A percentile compares a stretch with the other conserved stretches of the same genome.
phyloP scores from a whole-genome alignment of 1,140 invertebrate species.

The Xylocopa sonorina region DNA sequence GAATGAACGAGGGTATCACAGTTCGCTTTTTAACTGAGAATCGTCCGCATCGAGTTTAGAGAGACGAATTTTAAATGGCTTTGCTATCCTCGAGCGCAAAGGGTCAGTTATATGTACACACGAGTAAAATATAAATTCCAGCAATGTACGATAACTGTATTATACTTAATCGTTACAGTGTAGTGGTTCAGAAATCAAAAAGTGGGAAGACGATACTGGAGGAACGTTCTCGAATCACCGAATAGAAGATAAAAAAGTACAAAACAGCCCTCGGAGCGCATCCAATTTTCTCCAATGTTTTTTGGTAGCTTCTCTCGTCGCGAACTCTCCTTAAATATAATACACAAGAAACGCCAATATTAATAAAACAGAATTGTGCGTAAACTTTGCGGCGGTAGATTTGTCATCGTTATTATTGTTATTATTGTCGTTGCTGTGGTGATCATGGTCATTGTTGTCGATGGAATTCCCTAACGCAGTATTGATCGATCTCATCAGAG shows the following conservation, averaged over 20 bases:
- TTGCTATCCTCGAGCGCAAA: too few species aligned
- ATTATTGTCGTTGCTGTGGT: neutral
- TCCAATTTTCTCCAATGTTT: neutral
- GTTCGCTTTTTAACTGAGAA: too few species aligned
- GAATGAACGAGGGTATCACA: too few species aligned
- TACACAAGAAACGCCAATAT: neutral
- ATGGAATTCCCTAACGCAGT: slow-evolving; percentile 23
- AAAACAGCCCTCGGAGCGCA: neutral
- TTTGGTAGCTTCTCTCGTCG: neutral
- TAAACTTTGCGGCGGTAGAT: neutral
- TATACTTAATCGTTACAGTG: neutral
- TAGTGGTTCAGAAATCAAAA: neutral
- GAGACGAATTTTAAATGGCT: too few species aligned
- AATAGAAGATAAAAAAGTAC: too few species aligned
- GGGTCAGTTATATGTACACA: slow-evolving; percentile 21
- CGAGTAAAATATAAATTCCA: neutral
- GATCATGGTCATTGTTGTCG: neutral
- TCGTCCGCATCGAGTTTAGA: too few species aligned
- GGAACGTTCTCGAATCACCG: neutral
- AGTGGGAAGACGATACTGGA: neutral
- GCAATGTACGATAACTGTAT: neutral
- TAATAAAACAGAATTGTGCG: neutral
- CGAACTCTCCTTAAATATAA: neutral
- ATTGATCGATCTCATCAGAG: slow-evolving; percentile 55
- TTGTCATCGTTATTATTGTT: neutral